Base-by-base conservation (phyloP, 1,140 invertebrate genomes). In the Bombus confusus region DNA sequence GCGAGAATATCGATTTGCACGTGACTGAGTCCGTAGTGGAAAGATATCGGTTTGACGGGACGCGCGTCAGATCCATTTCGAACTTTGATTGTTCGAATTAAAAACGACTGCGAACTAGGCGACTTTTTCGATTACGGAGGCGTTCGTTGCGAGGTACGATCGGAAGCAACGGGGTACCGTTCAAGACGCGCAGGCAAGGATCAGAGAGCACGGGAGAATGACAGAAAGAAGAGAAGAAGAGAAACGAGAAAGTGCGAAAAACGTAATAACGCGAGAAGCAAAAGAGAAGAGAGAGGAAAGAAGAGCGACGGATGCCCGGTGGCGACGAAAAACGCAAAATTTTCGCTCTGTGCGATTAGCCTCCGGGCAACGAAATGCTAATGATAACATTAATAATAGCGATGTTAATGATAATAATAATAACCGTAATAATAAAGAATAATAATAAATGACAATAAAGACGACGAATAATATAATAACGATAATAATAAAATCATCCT, bases 331-430 rank as follows among this genome's bases (percentile, higher is more conserved):
- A 59, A 75, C 80, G 80, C 77, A 59, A 76, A 52, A 84, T 74
- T 71, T 90, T 94, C 93, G 91, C 90, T 92, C 88, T 91, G 28
- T 62, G 91, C 91, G 91, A 89, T 91, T 91, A 90, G 91, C 92
- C 71, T 80, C 91, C 91, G 87, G 88, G 83, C 91, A 90, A 75
- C 83, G 85, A 75, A 87, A 85, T 88, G 86, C 75, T 88, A 90
- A 87, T 90, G 87, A 86, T 73, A 92, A 87, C 88, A 93, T 86
- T 89, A 88, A 86, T 91, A 89, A 88, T 87, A 87, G 83, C 90
- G 89, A 75, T 88, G 89, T 85, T 91, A 89, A 92, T 89, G 90
- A 87, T 91, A 89, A 92, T 91, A 88, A 9, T 71, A 86, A 86
- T 89, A 91, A 91, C 91, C 88, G 15, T 71, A 86, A 85, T 89